Conservation (phyloP, 2,113 vertebrate genomes). For the Pampusana beccarii region DNA sequence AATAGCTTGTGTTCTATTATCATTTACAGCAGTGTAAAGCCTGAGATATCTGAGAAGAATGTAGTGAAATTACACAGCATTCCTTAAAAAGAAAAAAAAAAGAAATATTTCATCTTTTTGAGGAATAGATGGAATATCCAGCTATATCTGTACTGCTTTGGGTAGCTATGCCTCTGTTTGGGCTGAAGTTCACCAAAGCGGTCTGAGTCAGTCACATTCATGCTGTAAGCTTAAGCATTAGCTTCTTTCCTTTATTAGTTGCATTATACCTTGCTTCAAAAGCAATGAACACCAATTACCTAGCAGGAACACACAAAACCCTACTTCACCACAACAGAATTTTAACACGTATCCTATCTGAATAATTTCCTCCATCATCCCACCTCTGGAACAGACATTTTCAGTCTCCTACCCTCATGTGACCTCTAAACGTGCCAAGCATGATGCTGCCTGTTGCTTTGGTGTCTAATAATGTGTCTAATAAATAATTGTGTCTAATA, state of each 20-base stretch:
- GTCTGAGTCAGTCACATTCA: background rate
- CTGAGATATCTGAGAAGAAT: background rate
- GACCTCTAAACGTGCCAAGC: background rate
- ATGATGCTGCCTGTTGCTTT: background rate
- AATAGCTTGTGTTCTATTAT: background rate
- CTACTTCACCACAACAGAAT: background rate
- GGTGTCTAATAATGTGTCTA: too few species aligned
- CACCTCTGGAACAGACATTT: background rate
- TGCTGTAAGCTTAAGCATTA: background rate
- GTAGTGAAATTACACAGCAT: background rate
- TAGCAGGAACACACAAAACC: background rate
- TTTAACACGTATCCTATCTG: background rate
- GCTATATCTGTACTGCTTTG: background rate
- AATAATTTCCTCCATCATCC: background rate
- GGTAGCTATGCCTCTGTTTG: background rate
- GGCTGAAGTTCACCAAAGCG: background rate
- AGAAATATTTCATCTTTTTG: background rate
- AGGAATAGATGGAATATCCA: background rate
- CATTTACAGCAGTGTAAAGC: background rate
- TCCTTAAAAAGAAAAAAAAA: background rate
- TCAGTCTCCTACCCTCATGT: accelerated
- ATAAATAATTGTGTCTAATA: too few species aligned
- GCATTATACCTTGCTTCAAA: background rate
- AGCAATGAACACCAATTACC: background rate
- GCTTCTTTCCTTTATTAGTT: background rate